A percentile compares a stretch with the other conserved stretches of the same genome.
Conservation (phyloP, 2,797 vertebrate species). For the Apodemus agrarius region DNA sequence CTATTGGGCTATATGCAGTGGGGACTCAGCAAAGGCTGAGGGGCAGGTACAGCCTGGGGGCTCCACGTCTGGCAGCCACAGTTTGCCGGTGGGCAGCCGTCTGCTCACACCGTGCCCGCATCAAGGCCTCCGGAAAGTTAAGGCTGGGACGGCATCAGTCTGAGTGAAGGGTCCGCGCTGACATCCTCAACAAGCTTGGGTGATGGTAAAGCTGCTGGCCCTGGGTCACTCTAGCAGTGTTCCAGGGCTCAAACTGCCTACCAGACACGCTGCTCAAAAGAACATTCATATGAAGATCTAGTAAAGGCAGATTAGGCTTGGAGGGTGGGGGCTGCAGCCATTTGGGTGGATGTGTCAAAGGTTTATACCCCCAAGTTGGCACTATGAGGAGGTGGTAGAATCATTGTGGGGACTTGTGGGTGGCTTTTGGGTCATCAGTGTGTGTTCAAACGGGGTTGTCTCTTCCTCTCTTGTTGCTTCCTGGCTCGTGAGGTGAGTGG, state of each 20-base stretch:
- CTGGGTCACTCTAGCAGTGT: background rate
- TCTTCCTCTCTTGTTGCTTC: background rate
- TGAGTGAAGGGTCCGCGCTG: background rate
- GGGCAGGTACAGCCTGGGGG: background rate
- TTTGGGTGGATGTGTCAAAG: background rate
- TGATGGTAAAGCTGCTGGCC: background rate
- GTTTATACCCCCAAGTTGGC: background rate
- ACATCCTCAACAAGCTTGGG: background rate
- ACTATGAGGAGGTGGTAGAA: background rate
- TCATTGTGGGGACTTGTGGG: background rate
- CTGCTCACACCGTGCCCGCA: background rate
- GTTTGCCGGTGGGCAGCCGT: background rate
- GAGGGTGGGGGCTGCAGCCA: background rate
- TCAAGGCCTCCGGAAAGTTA: background rate
- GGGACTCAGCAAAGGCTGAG: no score
- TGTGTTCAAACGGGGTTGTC: background rate
- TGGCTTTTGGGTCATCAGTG: background rate
- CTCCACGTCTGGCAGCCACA: background rate
- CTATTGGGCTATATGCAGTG: rapidly evolving
- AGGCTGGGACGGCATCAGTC: background rate
- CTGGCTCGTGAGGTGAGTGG: background rate
- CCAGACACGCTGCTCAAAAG: background rate
- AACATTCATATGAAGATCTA: background rate
- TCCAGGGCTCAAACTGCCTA: background rate
- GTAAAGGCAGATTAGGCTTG: background rate